Percentiles rank a stretch among this genome's conserved stretches.
These are phyloP conservation scores for Chaetops frenatus DNA, from an alignment of 2,113 vertebrate genomes.

Conservation along the genomic window DNA sequence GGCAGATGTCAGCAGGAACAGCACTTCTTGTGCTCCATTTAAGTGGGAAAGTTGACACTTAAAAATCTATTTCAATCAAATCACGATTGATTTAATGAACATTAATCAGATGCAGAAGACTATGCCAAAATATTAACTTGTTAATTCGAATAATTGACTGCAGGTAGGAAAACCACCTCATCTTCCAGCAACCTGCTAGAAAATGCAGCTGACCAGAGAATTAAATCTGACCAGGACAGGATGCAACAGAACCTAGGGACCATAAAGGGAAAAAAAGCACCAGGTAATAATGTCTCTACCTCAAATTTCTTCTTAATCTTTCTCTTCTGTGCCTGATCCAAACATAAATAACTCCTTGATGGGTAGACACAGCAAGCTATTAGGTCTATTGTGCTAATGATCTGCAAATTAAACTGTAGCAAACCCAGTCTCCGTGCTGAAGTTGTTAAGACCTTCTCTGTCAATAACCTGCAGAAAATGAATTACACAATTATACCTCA, in stretches of 20 bases:
- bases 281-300: neutral
- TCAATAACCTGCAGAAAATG: slow-evolving; percentile 39
- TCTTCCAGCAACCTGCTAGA: neutral
- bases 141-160: neutral
- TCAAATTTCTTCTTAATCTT: neutral
- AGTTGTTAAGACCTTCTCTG: slow-evolving; percentile 30
- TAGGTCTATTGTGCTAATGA: neutral
- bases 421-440: neutral
- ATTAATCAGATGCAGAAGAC: neutral
- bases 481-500: slow-evolving; percentile 46
- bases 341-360: neutral
- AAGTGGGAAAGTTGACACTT: neutral
- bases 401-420: neutral
- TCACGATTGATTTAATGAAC: neutral
- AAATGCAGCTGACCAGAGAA: neutral
- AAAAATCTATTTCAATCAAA: neutral
- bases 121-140: neutral
- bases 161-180: neutral
- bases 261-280: neutral
- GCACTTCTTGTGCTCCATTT: neutral
- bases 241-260: neutral
- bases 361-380: neutral
- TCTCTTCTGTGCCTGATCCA: neutral
- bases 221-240: neutral
- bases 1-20: neutral